Base-by-base conservation (phyloP, 2,888 invertebrate species). In the Marasmarcha lunaedactyla region DNA sequence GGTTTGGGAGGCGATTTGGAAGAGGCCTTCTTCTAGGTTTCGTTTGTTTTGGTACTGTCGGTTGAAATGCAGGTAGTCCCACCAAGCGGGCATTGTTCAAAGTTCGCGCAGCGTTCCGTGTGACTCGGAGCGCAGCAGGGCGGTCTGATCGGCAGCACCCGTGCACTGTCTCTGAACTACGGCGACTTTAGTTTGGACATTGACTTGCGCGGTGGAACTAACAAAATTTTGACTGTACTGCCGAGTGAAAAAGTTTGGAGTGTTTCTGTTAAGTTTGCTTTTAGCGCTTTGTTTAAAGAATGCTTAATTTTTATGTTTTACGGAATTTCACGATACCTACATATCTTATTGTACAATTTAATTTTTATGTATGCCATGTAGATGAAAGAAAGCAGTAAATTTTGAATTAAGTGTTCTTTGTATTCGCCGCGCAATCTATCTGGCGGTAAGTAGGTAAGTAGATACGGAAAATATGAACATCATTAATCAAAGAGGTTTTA, bases 1-100 rank as follows among this genome's bases (percentile, higher is more conserved):
- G 41, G 91, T 91, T 64, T 91, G 91, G 10, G 90, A 90, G 2
- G 90, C 91, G 49, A 91, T 91, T 79, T 91, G 91, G 59, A 91
- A 90, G 25, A 91, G 77, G 4, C 91, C 91, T 57, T 91, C 91
- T 57, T 91, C 90, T 47, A 91, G 67, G 64, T 90, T 90, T 39
- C 88, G 81, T 50, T 86, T 86, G 51, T 85, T 85, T 41, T 81
- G 69, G 50, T 84, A 83, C 51, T 72, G 74, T 35, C 83, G 54
- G 47, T 81, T 84, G 51, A 84, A 73, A 47, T 77, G 78, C 42
- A 88, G 73, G 55, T 86, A 85, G 60, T 88, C 87, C 87, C 87
- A 88, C 69, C 87, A 84, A 38, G 86, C 81, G 55, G 88, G 86
- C 88, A 88, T 88, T n/a, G 20, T 37, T 40, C 10, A 11, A 30